Percentiles rank a stretch among this genome's conserved stretches.
phyloP scores from a whole-genome alignment of 2,888 invertebrate genomes.

The Xanthia icteritia region DNA sequence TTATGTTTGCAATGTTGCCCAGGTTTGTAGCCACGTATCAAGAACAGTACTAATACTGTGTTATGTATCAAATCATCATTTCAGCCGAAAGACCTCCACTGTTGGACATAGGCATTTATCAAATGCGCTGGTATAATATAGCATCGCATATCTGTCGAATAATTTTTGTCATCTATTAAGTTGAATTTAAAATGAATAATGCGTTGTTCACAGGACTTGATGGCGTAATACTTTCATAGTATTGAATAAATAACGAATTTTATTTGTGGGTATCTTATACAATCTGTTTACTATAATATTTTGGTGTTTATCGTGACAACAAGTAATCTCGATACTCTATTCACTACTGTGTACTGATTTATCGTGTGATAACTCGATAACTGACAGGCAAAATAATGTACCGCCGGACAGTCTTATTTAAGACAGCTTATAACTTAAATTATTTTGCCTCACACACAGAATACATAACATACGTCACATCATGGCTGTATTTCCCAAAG shows the following conservation, averaged over 20 bases:
- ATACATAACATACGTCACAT: background rate
- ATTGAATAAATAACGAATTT: background rate
- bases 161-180: too few relatives aligned
- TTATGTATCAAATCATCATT: background rate
- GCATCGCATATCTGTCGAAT: background rate
- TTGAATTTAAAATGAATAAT: too few relatives aligned
- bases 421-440: background rate
- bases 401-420: conserved; percentile 7
- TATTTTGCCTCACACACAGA: background rate
- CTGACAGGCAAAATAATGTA: conserved; percentile 33
- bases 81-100: background rate
- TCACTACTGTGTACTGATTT: conserved; percentile 27
- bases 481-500: background rate
- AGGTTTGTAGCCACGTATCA: background rate
- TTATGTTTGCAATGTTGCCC: conserved; percentile 1
- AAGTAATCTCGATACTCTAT: conserved; percentile 23
- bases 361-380: conserved; percentile 38
- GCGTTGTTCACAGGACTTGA: background rate
- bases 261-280: background rate
- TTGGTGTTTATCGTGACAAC: conserved; percentile 12
- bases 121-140: background rate
- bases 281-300: conserved; percentile 5
- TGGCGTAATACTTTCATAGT: background rate
- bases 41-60: background rate
- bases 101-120: background rate